Base-by-base conservation (phyloP, 2,113 vertebrate species). In the Silurus meridionalis region DNA sequence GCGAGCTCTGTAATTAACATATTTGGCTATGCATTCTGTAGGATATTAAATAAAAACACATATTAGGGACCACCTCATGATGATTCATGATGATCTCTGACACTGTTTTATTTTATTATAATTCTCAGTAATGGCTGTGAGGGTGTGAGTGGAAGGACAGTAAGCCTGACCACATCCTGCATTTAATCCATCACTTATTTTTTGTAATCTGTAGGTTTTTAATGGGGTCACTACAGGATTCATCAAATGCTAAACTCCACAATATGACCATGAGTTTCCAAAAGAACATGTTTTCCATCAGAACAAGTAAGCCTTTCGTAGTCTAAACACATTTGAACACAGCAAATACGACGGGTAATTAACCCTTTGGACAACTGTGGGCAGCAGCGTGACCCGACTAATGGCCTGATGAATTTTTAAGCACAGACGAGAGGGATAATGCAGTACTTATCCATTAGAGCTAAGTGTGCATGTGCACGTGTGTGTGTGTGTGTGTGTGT, bases 391-490 rank as follows among this genome's bases (percentile, higher is more conserved):
- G 84, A 85, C 88, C 88, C 89, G 92, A 94, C 94, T 96, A 95
- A 97, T 96, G 95, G 94, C 93, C 93, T 96, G 95, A 97, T 96
- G 95, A 97, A 97, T 97, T 96, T 97, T 97, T 96, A 95, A 96
- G 95, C 92, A 96, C 94, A 93, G 94, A 94, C 92, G 92, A 95
- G 91, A 92, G 90, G 91, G 50, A 87, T 96, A 96, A 97, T 96
- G 94, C 92, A 93, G 80, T 91, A 92, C 89, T 95, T 95, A 96
- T 95, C 96, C 96, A 97, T 97, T 97, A 96, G 92, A 88, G 90
- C 89, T 0, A 7, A 23, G 37, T 84, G 64, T 89, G 52, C 67
- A 8, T 72, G 81, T 81, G 72, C 67, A 58, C 82, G 72, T 63
- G 55, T 77, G 72, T 78, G 83, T 63, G 57, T 63, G 78, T 52